Evolutionary conservation across 2,888 invertebrate genomes (phyloP), one percentile per base, ranked within the genome.

Genomic region (Lissocephala sabroskyi): DNA sequence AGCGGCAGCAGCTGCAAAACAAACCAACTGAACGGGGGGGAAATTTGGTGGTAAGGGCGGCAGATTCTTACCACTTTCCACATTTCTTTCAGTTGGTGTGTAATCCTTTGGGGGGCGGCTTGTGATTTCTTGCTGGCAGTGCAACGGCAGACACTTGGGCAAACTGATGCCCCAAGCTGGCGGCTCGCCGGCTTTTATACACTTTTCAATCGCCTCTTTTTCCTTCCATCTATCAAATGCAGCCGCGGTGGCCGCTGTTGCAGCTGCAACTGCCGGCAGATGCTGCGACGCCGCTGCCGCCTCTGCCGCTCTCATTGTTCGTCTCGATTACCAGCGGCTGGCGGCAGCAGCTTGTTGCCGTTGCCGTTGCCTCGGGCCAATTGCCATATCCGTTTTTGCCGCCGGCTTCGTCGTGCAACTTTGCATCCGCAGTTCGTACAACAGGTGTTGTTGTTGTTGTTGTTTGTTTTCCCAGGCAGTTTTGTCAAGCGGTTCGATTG

Each of bases 131-230:
- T n/a, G n/a, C n/a, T n/a, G n/a, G n/a, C n/a, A n/a, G n/a, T n/a
- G n/a, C n/a, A n/a, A n/a, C n/a, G 11, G 19, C 41, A 44, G n/a
- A n/a, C 45, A 16, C 30, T 44, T 33, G 42, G 9, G 36, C 39
- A 78, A 66, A 81, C 82, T 81, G 80, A 82, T 81, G 79, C 68
- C 65, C 65, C 59, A 57, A 54, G 58, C 55, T 49, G 50, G 58
- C 58, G 58, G 60, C 41, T 53, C 62, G 49, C 55, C 62, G 61
- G 57, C 80, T 81, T 81, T 82, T 81, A 81, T 81, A 82, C 79
- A 56, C 52, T 65, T 35, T 50, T 45, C 43, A 44, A 40, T 36
- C 65, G 52, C 42, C 62, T 59, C 60, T 60, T 55, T n/a, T n/a
- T 59, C 62, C 56, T 58, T 51, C 52, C 45, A 44, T 58, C 35